phyloP scores from a whole-genome alignment of 2,888 invertebrate genomes.

The Philereme vetulata region DNA sequence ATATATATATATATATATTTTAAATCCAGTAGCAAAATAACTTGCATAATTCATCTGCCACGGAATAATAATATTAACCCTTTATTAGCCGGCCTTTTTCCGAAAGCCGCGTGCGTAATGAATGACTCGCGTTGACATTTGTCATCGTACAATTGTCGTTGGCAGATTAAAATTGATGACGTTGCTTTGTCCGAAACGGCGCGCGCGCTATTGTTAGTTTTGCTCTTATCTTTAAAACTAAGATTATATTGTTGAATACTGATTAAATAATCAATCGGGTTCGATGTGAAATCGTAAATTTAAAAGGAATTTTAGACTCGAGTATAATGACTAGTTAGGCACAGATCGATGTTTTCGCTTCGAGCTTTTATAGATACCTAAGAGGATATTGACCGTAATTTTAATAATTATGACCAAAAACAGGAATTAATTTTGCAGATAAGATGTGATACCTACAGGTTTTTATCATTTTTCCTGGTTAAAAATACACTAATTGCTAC shows the following conservation, averaged over 20 bases:
- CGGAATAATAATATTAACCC: slow-evolving; percentile 76
- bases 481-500: not conserved
- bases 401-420: not conserved
- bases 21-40: slow-evolving; percentile 28
- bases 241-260: slow-evolving; percentile 58
- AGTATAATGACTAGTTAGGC: not conserved
- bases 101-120: slow-evolving; percentile 75
- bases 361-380: not conserved
- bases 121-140: slow-evolving; percentile 77
- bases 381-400: not conserved
- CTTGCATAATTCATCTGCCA: slow-evolving; percentile 63
- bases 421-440: not conserved
- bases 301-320: not conserved
- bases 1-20: not conserved
- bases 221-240: slow-evolving; percentile 58
- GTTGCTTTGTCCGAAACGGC: slow-evolving; percentile 73
- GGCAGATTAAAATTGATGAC: slow-evolving; percentile 83
- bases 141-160: slow-evolving; percentile 82
- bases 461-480: slow-evolving; percentile 8
- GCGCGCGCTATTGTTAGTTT: slow-evolving; percentile 62
- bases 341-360: too few relatives aligned
- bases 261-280: slow-evolving; percentile 45
- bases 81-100: slow-evolving; percentile 74
- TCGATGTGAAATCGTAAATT: slow-evolving; percentile 3
- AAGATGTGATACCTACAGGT: not conserved